Conservation (phyloP, 2,888 invertebrate species). For the Patella pellucida region DNA sequence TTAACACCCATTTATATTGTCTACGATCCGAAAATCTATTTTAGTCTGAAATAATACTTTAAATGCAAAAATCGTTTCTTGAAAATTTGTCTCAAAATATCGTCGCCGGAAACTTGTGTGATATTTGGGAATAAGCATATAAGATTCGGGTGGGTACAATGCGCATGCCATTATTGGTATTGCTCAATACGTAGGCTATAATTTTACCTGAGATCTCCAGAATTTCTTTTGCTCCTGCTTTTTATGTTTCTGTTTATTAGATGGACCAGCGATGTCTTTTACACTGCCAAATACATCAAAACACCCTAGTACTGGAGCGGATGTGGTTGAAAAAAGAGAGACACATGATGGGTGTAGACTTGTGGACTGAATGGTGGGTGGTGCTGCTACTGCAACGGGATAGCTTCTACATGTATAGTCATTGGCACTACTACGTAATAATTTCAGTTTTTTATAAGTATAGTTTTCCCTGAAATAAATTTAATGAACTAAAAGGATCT, state of each 20-base stretch:
- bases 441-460: constrained; percentile 32
- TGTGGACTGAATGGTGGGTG: not conserved
- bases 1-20: too few relatives aligned
- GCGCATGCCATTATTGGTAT: not conserved
- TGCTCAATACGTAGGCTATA: not conserved
- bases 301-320: constrained; percentile 13
- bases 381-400: not conserved
- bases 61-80: too few relatives aligned
- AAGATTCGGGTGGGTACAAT: too few relatives aligned
- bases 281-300: constrained; percentile 21
- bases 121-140: too few relatives aligned
- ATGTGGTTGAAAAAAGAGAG: not conserved
- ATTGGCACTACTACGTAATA: constrained; percentile 5
- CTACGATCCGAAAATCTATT: too few relatives aligned
- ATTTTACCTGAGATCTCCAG: not conserved
- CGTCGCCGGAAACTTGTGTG: too few relatives aligned
- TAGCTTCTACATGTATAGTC: not conserved
- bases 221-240: constrained; percentile 1
- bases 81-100: too few relatives aligned
- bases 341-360: not conserved
- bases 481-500: too few relatives aligned
- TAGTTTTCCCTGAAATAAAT: constrained; percentile 39
- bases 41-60: too few relatives aligned
- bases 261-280: constrained; percentile 28
- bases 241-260: constrained; percentile 24